Evolutionary conservation across 2,113 vertebrate species (phyloP), one percentile per base, ranked within the genome.

Genomic region (Hippocampus zosterae): DNA sequence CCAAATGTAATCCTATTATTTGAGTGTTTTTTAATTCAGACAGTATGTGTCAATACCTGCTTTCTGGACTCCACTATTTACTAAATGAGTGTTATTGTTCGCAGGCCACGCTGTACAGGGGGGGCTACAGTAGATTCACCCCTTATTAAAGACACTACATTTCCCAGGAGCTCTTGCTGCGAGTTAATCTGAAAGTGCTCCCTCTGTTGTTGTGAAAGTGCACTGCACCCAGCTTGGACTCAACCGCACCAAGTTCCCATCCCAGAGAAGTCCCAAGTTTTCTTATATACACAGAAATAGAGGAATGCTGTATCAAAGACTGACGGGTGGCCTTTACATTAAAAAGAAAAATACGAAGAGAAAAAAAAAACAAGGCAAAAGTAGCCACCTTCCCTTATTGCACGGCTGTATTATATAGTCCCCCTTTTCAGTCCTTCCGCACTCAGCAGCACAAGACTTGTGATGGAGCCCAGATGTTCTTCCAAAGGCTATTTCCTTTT

Each of bases 111-210:
- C 89, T 93, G 73, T 93, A 93, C 85, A 88, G 92, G 82, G 92
- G 92, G 76, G 92, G 92, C 85, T 93, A 93, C 89, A 93, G 91
- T 86, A 91, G 92, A 89, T 93, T 93, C 78, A 90, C 92, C 64
- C 92, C 92, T 67, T 93, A 93, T 76, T 93, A 87, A 90, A 72
- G 82, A 86, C 83, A 84, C 72, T 85, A 79, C 80, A 77, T 77
- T 83, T 81, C 79, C 81, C 83, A 76, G 88, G 87, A 88, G 84
- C 84, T 81, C 84, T 85, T 87, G 80, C 79, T 73, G 84, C 83
- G 74, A 85, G 77, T 83, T 80, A 78, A 67, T 76, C 77, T 76
- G 66, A 82, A 89, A 86, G 88, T 85, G 83, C 87, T 88, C 90
- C 86, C 83, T 84, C 83, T 89, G 78, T 80, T 82, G 88, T 83